phyloP scores from a whole-genome alignment of 2,113 vertebrate genomes.

The Platichthys flesus region DNA sequence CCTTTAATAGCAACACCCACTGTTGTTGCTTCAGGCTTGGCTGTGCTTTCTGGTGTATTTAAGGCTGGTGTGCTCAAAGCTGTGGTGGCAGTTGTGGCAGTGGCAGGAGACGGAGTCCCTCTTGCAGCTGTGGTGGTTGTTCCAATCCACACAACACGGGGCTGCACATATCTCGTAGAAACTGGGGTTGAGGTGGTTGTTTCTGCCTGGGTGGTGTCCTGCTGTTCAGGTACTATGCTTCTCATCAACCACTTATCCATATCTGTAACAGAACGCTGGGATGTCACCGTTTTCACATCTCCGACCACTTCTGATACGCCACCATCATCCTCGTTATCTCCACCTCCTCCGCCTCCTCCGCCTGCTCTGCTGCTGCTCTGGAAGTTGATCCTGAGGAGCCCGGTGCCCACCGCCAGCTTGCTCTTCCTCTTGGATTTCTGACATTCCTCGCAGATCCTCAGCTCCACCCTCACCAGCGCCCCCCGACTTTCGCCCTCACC shows the following conservation, averaged over 20 bases:
- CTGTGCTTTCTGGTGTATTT: constrained; percentile 30
- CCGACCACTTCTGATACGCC: constrained; percentile 62
- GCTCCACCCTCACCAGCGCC: constrained; percentile 86
- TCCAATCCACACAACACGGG: constrained; percentile 41
- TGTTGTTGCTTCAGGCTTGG: constrained; percentile 33
- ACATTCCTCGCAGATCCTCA: constrained; percentile 92
- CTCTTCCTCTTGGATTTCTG: constrained; percentile 95
- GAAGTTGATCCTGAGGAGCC: constrained; percentile 85
- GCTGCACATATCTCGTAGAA: constrained; percentile 39
- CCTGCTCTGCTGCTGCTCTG: constrained; percentile 61
- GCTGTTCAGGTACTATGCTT: constrained; percentile 74
- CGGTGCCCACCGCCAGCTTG: constrained; percentile 83
- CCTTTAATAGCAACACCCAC: constrained; percentile 18
- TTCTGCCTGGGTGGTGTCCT: constrained; percentile 56
- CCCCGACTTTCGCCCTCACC: constrained; percentile 87
- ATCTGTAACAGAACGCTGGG: constrained; percentile 58
- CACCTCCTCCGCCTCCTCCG: not conserved
- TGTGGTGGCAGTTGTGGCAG: constrained; percentile 13
- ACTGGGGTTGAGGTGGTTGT: constrained; percentile 22
- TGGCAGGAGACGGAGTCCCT: not conserved
- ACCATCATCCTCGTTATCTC: constrained; percentile 29
- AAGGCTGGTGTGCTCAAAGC: not conserved
- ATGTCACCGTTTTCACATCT: constrained; percentile 46
- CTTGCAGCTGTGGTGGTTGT: constrained; percentile 26
- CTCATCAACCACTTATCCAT: constrained; percentile 44